These are phyloP conservation scores for Phyllostomus discolor DNA, from an alignment of 2,113 vertebrate genomes.

Conservation along the genomic window DNA sequence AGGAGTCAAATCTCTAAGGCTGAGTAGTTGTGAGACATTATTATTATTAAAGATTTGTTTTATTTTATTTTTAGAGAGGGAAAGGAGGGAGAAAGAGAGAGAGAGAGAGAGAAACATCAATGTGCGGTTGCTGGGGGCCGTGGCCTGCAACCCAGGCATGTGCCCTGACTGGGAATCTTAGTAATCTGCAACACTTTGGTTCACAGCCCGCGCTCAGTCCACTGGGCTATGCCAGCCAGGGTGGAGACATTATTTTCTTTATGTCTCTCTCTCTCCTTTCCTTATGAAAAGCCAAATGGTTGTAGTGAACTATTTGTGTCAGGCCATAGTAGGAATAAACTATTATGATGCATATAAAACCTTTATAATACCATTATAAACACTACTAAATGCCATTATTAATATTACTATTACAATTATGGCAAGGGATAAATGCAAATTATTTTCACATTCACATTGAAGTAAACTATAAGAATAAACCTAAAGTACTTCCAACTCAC, in stretches of 20 bases:
- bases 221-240: too few relatives aligned
- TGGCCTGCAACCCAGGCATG: too few relatives aligned
- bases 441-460: not conserved
- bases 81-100: too few relatives aligned
- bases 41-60: too few relatives aligned
- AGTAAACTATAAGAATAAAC: not conserved
- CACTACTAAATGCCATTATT: not conserved
- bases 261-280: not conserved
- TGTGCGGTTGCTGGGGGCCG: too few relatives aligned
- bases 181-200: too few relatives aligned
- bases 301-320: constrained; percentile 24
- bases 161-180: too few relatives aligned
- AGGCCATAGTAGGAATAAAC: not conserved
- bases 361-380: not conserved
- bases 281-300: not conserved
- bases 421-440: constrained; percentile 28
- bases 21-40: not conserved
- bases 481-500: not conserved
- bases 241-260: not conserved
- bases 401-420: constrained; percentile 30
- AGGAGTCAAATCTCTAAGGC: not conserved
- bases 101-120: too few relatives aligned
- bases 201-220: too few relatives aligned
- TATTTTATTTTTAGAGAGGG: too few relatives aligned
- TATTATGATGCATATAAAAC: not conserved